Conservation (phyloP, 1,140 invertebrate species). For the Lanistes nyassanus region DNA sequence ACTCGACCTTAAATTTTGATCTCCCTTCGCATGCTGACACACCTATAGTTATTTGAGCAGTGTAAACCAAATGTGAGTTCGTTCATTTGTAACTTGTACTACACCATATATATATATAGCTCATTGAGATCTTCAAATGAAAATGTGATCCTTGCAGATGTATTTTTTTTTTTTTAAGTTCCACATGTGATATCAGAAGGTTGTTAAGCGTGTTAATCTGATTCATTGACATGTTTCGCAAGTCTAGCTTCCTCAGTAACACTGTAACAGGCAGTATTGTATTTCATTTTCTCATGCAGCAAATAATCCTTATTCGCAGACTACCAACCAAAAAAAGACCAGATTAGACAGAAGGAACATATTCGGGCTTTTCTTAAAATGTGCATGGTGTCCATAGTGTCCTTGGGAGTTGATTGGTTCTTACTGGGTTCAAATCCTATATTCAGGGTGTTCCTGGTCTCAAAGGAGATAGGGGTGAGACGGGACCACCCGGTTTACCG, state of each 20-base stretch:
- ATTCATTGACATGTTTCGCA: too few species aligned
- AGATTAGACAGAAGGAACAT: not conserved
- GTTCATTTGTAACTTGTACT: too few species aligned
- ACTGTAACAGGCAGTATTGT: too few species aligned
- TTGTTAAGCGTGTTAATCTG: too few species aligned
- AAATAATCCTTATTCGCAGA: not conserved
- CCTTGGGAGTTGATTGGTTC: not conserved
- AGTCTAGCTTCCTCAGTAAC: too few species aligned
- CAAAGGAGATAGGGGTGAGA: conserved; percentile 33
- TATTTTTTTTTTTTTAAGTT: too few species aligned
- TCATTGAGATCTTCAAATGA: too few species aligned
- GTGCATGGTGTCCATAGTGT: not conserved
- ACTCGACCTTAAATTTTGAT: too few species aligned
- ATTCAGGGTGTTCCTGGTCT: conserved; percentile 47
- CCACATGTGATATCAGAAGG: too few species aligned
- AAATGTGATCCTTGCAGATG: too few species aligned
- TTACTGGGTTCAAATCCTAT: not conserved
- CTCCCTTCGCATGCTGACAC: not conserved
- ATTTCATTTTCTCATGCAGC: too few species aligned
- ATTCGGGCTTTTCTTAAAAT: not conserved
- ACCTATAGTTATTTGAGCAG: not conserved
- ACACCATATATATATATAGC: too few species aligned
- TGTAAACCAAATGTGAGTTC: conserved; percentile 1
- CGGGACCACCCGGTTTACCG: conserved; percentile 70
- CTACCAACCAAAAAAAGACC: not conserved